Evolutionary conservation across 1,140 invertebrate species (phyloP).

Genomic region (Arctopsyche grandis): DNA sequence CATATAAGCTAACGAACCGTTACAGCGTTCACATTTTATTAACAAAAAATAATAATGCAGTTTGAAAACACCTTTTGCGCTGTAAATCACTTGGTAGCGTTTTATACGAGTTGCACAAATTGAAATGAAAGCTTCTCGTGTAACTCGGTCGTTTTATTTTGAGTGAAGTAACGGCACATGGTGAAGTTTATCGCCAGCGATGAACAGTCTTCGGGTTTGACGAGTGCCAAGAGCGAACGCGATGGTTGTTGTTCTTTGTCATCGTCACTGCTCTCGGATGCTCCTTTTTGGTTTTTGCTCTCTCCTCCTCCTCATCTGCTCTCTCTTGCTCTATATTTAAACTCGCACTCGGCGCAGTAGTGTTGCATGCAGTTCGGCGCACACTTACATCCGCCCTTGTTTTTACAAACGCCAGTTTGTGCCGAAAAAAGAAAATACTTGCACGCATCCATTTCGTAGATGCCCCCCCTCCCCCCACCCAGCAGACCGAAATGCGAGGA

Average conservation of each 20-base stretch:
- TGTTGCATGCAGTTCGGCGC: no score
- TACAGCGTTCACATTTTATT: no score
- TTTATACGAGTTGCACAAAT: no score
- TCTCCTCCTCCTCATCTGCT: background rate
- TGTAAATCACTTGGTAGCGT: no score
- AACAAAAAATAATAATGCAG: no score
- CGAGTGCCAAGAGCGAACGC: slow-evolving; percentile 16
- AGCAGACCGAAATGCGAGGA: background rate
- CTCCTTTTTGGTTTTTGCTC: background rate
- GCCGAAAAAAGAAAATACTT: background rate
- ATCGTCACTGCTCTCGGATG: background rate
- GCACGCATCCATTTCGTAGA: no score
- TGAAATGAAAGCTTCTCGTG: background rate
- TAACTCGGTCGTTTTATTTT: slow-evolving; percentile 18
- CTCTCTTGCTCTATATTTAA: background rate
- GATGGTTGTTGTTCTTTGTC: slow-evolving; percentile 8
- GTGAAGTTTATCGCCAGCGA: background rate
- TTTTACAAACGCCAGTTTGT: background rate
- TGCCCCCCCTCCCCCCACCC: background rate
- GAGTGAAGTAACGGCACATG: slow-evolving; percentile 18
- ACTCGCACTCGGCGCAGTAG: no score
- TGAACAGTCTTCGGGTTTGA: background rate
- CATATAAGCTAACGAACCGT: no score
- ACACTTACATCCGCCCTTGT: no score
- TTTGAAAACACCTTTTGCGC: no score